Base-by-base conservation (phyloP, 2,113 vertebrate genomes). In the Esox niger region DNA sequence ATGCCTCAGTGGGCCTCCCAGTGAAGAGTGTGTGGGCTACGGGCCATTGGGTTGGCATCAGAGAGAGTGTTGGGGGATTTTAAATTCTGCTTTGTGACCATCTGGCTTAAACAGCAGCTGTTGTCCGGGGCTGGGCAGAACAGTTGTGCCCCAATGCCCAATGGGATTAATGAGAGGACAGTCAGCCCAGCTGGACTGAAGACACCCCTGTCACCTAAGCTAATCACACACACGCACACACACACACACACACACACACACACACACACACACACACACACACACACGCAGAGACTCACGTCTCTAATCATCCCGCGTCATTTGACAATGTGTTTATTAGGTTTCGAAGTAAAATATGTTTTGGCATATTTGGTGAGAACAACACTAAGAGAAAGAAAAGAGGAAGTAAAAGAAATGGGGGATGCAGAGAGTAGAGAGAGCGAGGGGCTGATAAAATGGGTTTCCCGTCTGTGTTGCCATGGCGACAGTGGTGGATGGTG, bases 391-490 rank as follows among this genome's bases (percentile, higher is more conserved):
- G 15, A 43, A 43, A 15, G 17, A 15, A 43, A 4, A 0, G 38
- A 43, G 38, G 17, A 43, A 43, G 38, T 43, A 43, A 43, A 17
- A 15, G 38, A 43, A 15, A 43, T 3, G 26, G 47, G 68, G 52
- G 73, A 43, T 10, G 15, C 11, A 43, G 74, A 60, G 79, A 73
- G 84, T n/a, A 65, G 64, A 74, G 77, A 62, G 72, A 56, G 68
- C 77, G 73, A 80, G 83, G 10, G 10, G 10, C 21, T 57, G 55
- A 27, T 25, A 23, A 27, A 35, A 35, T 67, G 76, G 84, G 77
- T 76, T 89, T 88, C 81, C 86, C 80, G 75, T 84, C 74, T 49
- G 62, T 70, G 88, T 93, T 93, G 83, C 92, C 90, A 91, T 88
- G 88, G 91, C 79, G 83, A 93, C 82, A 2, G 77, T 57, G 73